These are phyloP conservation scores for Onychomys arenicola DNA, from an alignment of 2,797 vertebrate species.

Conservation along the genomic window DNA sequence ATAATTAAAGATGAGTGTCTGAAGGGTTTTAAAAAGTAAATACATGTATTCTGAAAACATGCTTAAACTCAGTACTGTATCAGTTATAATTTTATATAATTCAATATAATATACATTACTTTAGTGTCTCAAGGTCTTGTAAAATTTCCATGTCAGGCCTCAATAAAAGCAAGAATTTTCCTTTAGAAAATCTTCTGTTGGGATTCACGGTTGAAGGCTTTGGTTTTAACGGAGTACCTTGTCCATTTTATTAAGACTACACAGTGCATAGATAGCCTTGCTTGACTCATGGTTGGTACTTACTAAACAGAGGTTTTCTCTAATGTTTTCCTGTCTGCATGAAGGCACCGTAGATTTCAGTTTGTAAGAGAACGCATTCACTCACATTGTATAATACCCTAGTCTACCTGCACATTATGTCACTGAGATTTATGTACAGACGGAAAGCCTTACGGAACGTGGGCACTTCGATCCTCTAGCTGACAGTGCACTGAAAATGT, in stretches of 20 bases:
- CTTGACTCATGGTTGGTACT: constrained; percentile 74
- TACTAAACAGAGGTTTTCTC: constrained; percentile 75
- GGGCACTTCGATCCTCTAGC: constrained; percentile 75
- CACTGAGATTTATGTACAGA: constrained; percentile 79
- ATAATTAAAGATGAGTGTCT: background rate
- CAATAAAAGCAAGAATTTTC: constrained; percentile 21
- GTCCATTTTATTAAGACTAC: constrained; percentile 68
- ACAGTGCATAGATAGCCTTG: constrained; percentile 41
- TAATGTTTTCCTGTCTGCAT: constrained; percentile 80
- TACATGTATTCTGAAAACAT: background rate
- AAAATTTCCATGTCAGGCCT: constrained; percentile 13
- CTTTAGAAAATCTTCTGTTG: constrained; percentile 66
- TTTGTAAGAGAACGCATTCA: constrained; percentile 73
- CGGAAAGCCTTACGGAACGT: constrained; percentile 75
- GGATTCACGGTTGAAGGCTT: constrained; percentile 5
- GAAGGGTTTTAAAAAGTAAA: background rate
- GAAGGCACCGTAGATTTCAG: constrained; percentile 74
- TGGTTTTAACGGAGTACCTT: background rate
- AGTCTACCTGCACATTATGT: constrained; percentile 76
- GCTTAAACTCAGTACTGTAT: constrained; percentile 25
- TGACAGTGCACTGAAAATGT: constrained; percentile 77
- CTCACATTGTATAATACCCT: constrained; percentile 67
- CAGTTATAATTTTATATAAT: constrained; percentile 36
- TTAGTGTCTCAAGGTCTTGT: background rate
- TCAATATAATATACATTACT: background rate